Percentiles rank a stretch among this genome's conserved stretches.
Conservation (phyloP, 2,888 invertebrate species). For the Beris morrisii region DNA sequence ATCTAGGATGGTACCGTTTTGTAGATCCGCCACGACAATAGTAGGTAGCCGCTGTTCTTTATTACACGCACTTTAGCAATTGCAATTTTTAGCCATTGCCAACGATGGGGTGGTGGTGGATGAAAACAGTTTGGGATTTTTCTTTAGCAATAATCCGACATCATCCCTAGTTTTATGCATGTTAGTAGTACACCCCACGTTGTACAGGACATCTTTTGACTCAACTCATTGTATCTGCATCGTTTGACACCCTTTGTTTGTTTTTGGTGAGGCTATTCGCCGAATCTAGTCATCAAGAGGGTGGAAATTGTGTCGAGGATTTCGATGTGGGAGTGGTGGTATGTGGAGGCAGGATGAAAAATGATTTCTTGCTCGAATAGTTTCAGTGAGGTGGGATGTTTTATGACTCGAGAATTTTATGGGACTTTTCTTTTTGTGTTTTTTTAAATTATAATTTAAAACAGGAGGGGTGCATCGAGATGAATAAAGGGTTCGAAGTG, state of each 20-base stretch:
- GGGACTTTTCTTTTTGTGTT: constrained; percentile 1
- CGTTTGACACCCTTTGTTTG: constrained; percentile 42
- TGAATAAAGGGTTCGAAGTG: not conserved
- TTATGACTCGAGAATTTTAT: constrained; percentile 13
- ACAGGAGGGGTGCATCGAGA: not conserved
- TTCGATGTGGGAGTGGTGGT: not conserved
- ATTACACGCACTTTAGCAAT: constrained; percentile 30
- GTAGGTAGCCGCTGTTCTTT: constrained; percentile 22
- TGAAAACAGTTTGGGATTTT: constrained; percentile 2
- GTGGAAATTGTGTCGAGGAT: constrained; percentile 6
- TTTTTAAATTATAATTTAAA: not conserved
- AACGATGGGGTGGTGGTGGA: not conserved
- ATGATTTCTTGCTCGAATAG: constrained; percentile 17
- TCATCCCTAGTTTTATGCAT: constrained; percentile 41
- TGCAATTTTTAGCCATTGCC: constrained; percentile 22
- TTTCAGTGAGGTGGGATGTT: constrained; percentile 10
- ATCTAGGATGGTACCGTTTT: constrained; percentile 16
- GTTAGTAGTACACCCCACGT: constrained; percentile 43
- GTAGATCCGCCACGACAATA: not conserved
- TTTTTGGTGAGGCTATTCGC: constrained; percentile 33
- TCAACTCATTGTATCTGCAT: constrained; percentile 37
- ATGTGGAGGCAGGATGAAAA: constrained; percentile 22
- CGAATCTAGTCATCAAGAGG: not conserved
- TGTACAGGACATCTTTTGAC: constrained; percentile 3
- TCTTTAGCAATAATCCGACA: constrained; percentile 24